Evolutionary conservation across 2,888 invertebrate species (phyloP).

Genomic region (Hanleya hanleyi): DNA sequence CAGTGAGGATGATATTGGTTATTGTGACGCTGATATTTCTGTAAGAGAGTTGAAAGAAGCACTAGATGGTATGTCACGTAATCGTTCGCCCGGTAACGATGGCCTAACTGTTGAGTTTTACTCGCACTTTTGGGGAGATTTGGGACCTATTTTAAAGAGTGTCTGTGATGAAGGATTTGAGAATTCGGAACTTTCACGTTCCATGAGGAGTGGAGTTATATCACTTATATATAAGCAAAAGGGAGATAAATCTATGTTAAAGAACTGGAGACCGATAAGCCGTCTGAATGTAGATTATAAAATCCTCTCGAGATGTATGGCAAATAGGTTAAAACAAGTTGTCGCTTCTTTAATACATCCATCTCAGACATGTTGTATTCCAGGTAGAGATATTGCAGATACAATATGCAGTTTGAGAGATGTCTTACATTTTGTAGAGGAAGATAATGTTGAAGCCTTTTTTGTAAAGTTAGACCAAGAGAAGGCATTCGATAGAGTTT

Average conservation of each 20-base stretch:
- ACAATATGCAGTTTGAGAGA: neutral
- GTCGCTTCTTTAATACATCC: neutral
- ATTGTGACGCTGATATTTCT: neutral
- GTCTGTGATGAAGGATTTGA: neutral
- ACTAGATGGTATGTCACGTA: neutral
- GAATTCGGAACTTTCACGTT: neutral
- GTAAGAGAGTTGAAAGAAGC: neutral
- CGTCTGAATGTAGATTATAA: neutral
- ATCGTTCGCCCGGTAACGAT: neutral
- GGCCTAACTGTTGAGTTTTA: neutral
- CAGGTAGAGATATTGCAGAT: neutral
- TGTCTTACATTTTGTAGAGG: neutral
- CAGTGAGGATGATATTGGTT: neutral
- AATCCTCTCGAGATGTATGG: neutral
- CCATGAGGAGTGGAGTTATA: neutral
- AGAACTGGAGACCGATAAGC: constrained; percentile 3
- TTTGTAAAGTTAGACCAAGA: neutral
- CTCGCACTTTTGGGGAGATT: neutral
- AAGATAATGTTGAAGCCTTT: neutral
- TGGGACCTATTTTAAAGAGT: neutral
- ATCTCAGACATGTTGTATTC: neutral
- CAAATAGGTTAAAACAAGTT: neutral
- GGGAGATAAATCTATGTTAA: neutral
- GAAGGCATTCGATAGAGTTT: constrained; percentile 5
- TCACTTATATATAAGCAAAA: neutral